Evolutionary conservation across 2,113 vertebrate species (phyloP).

Genomic region (Forbesichthys agassizii): DNA sequence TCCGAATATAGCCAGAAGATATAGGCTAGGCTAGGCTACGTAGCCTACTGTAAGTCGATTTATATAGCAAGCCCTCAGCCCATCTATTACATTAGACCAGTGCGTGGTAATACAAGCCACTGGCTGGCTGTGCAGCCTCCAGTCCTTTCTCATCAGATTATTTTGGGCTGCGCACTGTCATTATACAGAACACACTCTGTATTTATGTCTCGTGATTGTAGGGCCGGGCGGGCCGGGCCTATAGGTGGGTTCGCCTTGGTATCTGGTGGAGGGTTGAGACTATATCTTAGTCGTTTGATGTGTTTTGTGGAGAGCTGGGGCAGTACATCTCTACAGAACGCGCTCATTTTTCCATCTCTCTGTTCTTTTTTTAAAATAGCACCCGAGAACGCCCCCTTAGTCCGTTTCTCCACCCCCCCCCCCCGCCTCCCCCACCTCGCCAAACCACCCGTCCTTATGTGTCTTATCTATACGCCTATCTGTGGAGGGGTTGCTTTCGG

Average conservation of each 20-base stretch:
- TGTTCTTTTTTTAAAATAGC: conserved; percentile 33
- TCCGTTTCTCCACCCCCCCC: conserved; percentile 3
- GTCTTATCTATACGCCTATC: conserved; percentile 42
- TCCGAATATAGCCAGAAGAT: conserved; percentile 58
- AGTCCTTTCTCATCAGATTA: conserved; percentile 72
- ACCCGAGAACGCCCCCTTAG: conserved; percentile 15
- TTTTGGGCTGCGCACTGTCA: conserved; percentile 75
- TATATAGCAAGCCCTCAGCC: conserved; percentile 42
- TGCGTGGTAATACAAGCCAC: conserved; percentile 59
- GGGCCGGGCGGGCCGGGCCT: conserved; percentile 41
- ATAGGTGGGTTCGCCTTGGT: conserved; percentile 60
- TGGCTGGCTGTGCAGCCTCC: conserved; percentile 42
- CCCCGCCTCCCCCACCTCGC: conserved; percentile 6
- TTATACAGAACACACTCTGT: conserved; percentile 72
- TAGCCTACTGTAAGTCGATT: conserved; percentile 40
- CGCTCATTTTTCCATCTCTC: not conserved
- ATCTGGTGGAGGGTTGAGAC: conserved; percentile 47
- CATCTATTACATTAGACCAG: conserved; percentile 37
- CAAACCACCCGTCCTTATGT: conserved; percentile 24
- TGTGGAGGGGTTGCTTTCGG: conserved; percentile 23
- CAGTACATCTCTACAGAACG: conserved; percentile 16
- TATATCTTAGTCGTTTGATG: conserved; percentile 41
- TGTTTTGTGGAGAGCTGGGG: conserved; percentile 42
- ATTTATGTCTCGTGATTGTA: conserved; percentile 72
- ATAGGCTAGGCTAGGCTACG: conserved; percentile 32